Conservation (phyloP, 2,797 vertebrate genomes). For the Gymnopithys bicolor region DNA sequence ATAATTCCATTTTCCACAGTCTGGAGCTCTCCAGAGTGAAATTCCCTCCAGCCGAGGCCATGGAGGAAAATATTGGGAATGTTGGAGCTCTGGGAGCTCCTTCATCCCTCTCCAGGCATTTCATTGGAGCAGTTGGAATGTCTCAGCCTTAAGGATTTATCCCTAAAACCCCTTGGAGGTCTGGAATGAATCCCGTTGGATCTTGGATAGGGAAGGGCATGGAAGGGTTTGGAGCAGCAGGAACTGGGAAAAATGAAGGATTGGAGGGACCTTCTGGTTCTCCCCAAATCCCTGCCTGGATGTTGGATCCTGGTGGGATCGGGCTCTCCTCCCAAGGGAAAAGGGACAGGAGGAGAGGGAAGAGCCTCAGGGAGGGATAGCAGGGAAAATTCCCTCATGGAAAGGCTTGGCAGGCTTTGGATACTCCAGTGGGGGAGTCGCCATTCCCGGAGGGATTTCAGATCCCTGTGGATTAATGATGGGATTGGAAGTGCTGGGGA, state of each 20-base stretch:
- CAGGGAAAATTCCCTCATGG: neutral
- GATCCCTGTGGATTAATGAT: neutral
- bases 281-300: neutral
- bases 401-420: neutral
- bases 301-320: neutral
- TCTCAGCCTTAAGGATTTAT: neutral
- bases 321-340: neutral
- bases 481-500: neutral
- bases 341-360: neutral
- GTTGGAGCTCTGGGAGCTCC: neutral
- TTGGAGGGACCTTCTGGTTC: neutral
- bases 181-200: neutral
- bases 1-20: neutral
- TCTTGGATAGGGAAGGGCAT: neutral
- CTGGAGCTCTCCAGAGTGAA: neutral
- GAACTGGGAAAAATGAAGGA: neutral
- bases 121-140: neutral
- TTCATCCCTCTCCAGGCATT: neutral
- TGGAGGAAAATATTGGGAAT: neutral
- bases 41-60: neutral
- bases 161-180: neutral
- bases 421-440: neutral
- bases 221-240: neutral
- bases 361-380: neutral
- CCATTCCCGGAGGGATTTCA: neutral